Evolutionary conservation across 2,113 vertebrate genomes (phyloP), one percentile per base, ranked within the genome.

Genomic region (Ceyx melanurus): DNA sequence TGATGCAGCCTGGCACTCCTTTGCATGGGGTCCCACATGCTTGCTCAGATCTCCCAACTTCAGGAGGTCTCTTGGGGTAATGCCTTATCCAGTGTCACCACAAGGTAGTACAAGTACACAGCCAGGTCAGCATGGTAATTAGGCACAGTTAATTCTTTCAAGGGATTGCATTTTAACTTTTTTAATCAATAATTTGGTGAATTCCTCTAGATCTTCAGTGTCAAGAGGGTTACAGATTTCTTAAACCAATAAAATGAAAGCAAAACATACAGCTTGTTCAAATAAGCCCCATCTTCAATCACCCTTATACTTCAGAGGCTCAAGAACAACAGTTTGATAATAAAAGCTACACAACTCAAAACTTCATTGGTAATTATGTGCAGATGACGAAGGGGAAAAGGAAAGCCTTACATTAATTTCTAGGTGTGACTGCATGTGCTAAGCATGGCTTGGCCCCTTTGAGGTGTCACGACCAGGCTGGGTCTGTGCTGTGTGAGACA

Each of bases 11-110:
- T 3, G 0, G 42, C 48, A 6, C 54, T 25, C 25, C 42, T 61
- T 67, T 29, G 15, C 0, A 0, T 1, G 0, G 17, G 22, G 64
- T 82, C 37, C 31, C 4, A 0, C 7, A 15, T 62, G 48, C 57
- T 64, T 75, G 6, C 20, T 23, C 25, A 33, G 26, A 13, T 50
- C 28, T 45, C 60, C 20, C 15, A 2, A 0, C 71, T 43, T 21
- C 79, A 2, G 1, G 48, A 53, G 46, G 4, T 43, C 28, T 79
- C 68, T 33, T 64, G 29, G 43, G 18, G 5, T 28, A 42, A 13
- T 20, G 56, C 22, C 26, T 86, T 90, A 67, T 43, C 78, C 78
- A 35, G 0, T 31, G 37, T 74, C 81, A 65, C 68, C 33, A 18
- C 22, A 42, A 4, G 12, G 3, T 72, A 21, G 19, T 13, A 37